Evolutionary conservation across 2,888 invertebrate genomes (phyloP), one percentile per base, ranked within the genome.

Genomic region (Oegoconia quadripuncta): DNA sequence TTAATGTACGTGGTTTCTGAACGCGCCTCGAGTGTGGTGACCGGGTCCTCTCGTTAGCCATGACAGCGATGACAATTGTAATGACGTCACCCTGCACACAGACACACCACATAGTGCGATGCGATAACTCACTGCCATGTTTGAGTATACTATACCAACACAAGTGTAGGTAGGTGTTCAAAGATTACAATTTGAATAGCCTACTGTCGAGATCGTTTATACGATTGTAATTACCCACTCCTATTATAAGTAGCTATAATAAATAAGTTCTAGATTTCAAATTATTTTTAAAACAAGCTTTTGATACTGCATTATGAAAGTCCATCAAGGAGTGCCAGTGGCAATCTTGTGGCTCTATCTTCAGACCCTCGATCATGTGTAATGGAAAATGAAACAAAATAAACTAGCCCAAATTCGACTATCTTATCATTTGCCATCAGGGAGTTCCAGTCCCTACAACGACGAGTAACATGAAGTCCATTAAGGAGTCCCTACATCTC

Each of bases 21-120:
- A 11, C 30, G 18, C 18, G 12, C 30, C 18, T 11, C n/a, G n/a
- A 18, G 35, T 8, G 27, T 51, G 31, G 69, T 70, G 73, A 71
- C 71, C 66, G 67, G 74, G 65, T 73, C 64, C 61, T 57, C 75
- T 78, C 68, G 83, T 79, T 81, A 80, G 74, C 83, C 81, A 63
- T 81, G 82, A 78, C 78, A 77, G 71, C 74, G 73, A 72, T 80
- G 83, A 83, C 84, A 86, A 84, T 82, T 74, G 62, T 47, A 64
- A 62, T 87, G 84, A 87, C 86, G 87, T 87, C 84, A 87, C 44
- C 63, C 47, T 8, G 25, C 6, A 34, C 33, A 59, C 68, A 62
- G 58, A 42, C 43, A 44, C 46, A 45, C 53, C 45, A 41, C 41
- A 42, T 51, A 41, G 41, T 39, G 52, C 62, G 52, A 53, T 64